Conservation (phyloP, 2,797 vertebrate genomes). For the Chromis chromis region DNA sequence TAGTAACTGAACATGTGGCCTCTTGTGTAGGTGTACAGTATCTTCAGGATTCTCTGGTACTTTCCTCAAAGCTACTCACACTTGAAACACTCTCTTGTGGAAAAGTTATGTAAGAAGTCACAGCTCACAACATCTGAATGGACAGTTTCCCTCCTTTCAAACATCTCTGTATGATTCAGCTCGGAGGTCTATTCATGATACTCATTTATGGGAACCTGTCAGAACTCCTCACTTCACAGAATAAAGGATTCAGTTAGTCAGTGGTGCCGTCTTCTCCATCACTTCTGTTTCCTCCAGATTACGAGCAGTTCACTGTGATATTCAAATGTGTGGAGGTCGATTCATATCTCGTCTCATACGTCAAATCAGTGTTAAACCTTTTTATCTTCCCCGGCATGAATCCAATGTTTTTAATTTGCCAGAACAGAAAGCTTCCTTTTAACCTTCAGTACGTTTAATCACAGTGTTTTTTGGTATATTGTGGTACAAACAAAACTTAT, state of each 20-base stretch:
- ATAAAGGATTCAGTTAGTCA: not conserved
- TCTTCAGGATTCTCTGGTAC: conserved; percentile 25
- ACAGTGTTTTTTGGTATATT: too few species aligned
- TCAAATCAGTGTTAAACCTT: too few species aligned
- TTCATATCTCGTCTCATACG: too few species aligned
- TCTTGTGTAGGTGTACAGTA: not conserved
- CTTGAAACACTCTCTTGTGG: not conserved
- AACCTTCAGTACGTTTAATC: too few species aligned
- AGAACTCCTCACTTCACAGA: not conserved
- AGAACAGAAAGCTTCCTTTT: too few species aligned
- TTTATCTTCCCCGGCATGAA: too few species aligned
- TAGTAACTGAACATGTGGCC: not conserved
- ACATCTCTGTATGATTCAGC: not conserved
- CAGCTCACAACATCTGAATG: not conserved
- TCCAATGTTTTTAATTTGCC: too few species aligned
- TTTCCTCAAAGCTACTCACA: conserved; percentile 6
- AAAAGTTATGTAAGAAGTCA: conserved; percentile 2
- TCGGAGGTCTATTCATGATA: not conserved
- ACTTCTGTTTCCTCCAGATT: not conserved
- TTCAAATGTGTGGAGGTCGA: too few species aligned
- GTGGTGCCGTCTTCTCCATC: not conserved
- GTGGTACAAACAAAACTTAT: too few species aligned
- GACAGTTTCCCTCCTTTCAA: not conserved
- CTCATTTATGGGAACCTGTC: not conserved
- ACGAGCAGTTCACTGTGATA: too few species aligned